These are phyloP conservation scores for Malurus leucopterus DNA, from an alignment of 2,797 vertebrate species.

Conservation along the genomic window DNA sequence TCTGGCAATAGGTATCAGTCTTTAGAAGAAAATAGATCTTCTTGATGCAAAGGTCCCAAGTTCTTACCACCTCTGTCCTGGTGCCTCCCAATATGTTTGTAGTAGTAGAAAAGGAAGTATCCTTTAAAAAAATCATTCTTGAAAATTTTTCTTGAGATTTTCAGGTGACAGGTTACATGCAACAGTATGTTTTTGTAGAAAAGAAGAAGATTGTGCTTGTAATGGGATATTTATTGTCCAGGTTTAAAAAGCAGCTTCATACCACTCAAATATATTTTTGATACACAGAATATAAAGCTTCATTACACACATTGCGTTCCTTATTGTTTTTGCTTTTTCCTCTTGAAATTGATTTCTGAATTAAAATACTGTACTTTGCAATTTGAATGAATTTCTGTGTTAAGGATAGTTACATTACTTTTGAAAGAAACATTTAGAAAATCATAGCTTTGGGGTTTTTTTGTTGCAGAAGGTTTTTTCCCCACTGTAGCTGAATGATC, in stretches of 20 bases:
- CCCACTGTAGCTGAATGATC: not conserved
- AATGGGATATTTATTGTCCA: not conserved
- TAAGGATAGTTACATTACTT: not conserved
- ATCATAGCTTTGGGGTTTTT: rapidly evolving
- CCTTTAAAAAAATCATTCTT: not conserved
- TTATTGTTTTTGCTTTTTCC: not conserved
- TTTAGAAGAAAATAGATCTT: not conserved
- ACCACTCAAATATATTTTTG: not conserved
- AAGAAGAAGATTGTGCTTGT: not conserved
- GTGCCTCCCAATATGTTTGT: not conserved
- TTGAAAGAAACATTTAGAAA: not conserved
- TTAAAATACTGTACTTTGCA: not conserved
- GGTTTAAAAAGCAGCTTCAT: not conserved
- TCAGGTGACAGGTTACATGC: not conserved
- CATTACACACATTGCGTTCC: not conserved
- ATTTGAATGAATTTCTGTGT: not conserved
- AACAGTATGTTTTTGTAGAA: not conserved
- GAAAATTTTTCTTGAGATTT: not conserved
- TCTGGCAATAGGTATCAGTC: not conserved
- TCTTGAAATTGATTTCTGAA: not conserved
- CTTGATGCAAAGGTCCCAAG: not conserved
- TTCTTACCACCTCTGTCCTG: not conserved
- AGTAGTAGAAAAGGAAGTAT: not conserved
- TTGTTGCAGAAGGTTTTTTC: not conserved
- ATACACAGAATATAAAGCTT: not conserved